Base-by-base conservation (phyloP, 2,797 vertebrate species). In the Anguilla marmorata region DNA sequence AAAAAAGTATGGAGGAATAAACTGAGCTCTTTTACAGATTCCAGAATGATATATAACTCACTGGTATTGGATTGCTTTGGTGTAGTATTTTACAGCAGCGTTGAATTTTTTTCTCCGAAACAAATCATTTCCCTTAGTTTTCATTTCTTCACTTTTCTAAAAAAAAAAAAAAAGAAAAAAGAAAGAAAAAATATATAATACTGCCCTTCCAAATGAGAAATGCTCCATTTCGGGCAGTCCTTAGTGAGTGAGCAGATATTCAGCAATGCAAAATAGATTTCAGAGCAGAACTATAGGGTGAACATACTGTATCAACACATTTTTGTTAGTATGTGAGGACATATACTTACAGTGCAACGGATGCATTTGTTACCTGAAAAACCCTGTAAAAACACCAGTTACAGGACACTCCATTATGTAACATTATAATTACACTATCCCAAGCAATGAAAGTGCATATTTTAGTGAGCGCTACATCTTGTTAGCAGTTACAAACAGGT, bases 121-220 rank as follows among this genome's bases (percentile, higher is more conserved):
- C 1, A 95, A 93, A 1, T 95, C 92, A 86, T 99, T 99, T 90
- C 98, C 98, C 90, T 69, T 95, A 50, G 85, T 94, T 90, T 97
- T 99, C 96, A 97, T 96, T 45, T 89, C 90, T 80, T 99, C 97
- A 92, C 98, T 96, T 93, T 92, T 94, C 98, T 99, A 93, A 19
- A 92, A 84, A 89, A 90, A 1, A 90, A 85, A 76, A 11, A 27
- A 90, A 89, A 74, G 11, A 12, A 33, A 0, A 87, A 37, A 5
- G 8, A 88, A 16, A 14, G 0, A 87, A 37, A 3, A 21, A 88
- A 16, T 0, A 24, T 74, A 54, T 41, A 52, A 5, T 41, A 41
- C 1, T 16, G 33, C 33, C 33, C 30, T 76, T 33, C 9, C 30
- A 76, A 12, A 76, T 5, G 21, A 69, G 8, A 69, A 69, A 69